A percentile compares a stretch with the other conserved stretches of the same genome.
phyloP scores from a whole-genome alignment of 1,140 invertebrate species.

The Drosophila subpulchrella region DNA sequence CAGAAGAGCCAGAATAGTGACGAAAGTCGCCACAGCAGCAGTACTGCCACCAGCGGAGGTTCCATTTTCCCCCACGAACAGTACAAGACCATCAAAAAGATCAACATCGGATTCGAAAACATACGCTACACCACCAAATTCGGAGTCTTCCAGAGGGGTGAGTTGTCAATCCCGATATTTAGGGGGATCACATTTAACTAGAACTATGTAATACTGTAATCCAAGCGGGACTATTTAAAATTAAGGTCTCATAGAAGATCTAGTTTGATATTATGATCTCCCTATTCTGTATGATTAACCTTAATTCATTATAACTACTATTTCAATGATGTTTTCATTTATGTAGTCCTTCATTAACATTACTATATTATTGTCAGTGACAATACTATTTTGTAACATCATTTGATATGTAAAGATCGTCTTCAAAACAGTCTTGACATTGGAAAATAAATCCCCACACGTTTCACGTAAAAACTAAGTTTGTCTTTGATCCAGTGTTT shows the following conservation, averaged over 20 bases:
- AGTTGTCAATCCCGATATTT: slow-evolving; percentile 6
- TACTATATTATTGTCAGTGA: no score
- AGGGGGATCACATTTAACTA: background rate
- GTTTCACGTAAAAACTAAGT: background rate
- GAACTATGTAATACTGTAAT: background rate
- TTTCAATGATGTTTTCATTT: background rate
- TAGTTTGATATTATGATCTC: background rate
- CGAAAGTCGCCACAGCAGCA: slow-evolving; percentile 12
- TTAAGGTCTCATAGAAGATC: no score
- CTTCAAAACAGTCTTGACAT: background rate
- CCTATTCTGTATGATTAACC: no score
- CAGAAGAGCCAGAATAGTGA: slow-evolving; percentile 16
- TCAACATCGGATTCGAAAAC: slow-evolving; percentile 76
- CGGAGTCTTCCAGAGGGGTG: slow-evolving; percentile 71
- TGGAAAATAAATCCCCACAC: background rate
- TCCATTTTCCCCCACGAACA: slow-evolving; percentile 74
- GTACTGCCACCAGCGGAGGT: slow-evolving; percentile 42
- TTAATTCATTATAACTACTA: background rate
- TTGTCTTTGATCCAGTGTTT: no score
- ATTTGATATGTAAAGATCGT: no score
- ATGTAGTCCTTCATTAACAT: no score
- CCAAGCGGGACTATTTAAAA: no score
- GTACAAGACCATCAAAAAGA: slow-evolving; percentile 70
- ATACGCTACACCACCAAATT: slow-evolving; percentile 60
- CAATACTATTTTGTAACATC: no score